Percentiles rank a stretch among this genome's conserved stretches.
Evolutionary conservation across 2,888 invertebrate species (phyloP).

Genomic region (Cheiracanthium punctorium): DNA sequence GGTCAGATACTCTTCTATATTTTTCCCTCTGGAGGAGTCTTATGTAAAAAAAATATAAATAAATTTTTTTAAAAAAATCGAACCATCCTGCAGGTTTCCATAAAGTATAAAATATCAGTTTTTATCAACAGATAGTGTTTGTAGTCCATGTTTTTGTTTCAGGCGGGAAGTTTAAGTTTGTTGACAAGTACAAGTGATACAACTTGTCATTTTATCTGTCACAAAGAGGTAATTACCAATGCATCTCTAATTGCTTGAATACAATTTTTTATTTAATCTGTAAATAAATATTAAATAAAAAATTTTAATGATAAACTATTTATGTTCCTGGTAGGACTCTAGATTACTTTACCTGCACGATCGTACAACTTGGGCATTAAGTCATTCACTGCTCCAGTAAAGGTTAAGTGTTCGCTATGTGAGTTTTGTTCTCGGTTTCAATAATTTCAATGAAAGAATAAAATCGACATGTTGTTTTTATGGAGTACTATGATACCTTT

Average conservation of each 20-base stretch:
- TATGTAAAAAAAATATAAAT: no score
- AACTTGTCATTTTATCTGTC: background rate
- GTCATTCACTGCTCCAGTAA: no score
- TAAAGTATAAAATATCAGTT: background rate
- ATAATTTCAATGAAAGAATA: no score
- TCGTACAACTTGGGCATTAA: no score
- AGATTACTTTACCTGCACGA: no score
- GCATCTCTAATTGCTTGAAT: background rate
- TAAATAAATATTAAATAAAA: background rate
- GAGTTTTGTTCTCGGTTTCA: no score
- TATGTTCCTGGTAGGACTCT: no score
- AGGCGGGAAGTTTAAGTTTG: background rate
- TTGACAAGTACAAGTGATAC: background rate
- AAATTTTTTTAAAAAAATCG: background rate
- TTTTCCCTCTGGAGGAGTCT: background rate
- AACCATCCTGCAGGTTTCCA: background rate
- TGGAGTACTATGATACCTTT: no score
- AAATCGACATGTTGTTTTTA: no score
- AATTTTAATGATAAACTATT: no score
- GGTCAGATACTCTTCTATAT: background rate
- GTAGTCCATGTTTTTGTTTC: background rate
- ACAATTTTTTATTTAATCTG: background rate
- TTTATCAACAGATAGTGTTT: background rate
- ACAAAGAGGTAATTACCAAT: background rate
- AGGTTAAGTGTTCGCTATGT: no score